Evolutionary conservation across 2,113 vertebrate genomes (phyloP), one percentile per base, ranked within the genome.

Genomic region (Lampris incognitus): DNA sequence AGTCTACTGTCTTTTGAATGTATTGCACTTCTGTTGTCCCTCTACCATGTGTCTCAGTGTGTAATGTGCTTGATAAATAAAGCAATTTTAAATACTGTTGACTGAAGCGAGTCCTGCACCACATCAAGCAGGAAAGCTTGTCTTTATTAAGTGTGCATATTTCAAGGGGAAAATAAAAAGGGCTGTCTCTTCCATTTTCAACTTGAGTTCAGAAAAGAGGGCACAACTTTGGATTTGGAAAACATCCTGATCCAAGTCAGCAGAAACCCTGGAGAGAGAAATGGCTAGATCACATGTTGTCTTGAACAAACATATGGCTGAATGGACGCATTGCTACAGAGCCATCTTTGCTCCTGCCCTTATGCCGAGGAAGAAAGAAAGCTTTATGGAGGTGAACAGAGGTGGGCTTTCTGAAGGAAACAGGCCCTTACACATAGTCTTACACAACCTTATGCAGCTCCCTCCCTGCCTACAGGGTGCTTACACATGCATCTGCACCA

Each of bases 381-480:
- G 80, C 94, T 84, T 94, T 92, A 90, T 94, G 68, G 63, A 88
- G 58, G 78, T 67, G 85, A 89, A 94, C 90, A 93, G 87, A 92
- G 83, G 79, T 72, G 76, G 72, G 82, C 89, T 94, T 94, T 94
- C 83, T 90, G 74, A 60, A 67, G 44, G 69, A 81, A 90, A 88
- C 87, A 89, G 79, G 78, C 74, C 85, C 82, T 83, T 78, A 83
- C 61, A 57, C 87, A 24, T 24, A 88, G 91, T 88, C 74, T 74
- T 68, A 63, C 82, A 79, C 67, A 78, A 50, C 66, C 72, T 74
- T 73, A 50, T 56, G n/a, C 60, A 72, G 73, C 74, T 83, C 75
- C 74, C 82, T 74, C 65, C 75, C 75, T 69, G 76, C 87, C 85
- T 72, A 88, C 84, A 82, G 80, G 74, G 66, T 88, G 83, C 88